Percentiles rank a stretch among this genome's conserved stretches.
These are phyloP conservation scores for Amazona finschi DNA, from an alignment of 2,797 vertebrate genomes.

Conservation along the genomic window DNA sequence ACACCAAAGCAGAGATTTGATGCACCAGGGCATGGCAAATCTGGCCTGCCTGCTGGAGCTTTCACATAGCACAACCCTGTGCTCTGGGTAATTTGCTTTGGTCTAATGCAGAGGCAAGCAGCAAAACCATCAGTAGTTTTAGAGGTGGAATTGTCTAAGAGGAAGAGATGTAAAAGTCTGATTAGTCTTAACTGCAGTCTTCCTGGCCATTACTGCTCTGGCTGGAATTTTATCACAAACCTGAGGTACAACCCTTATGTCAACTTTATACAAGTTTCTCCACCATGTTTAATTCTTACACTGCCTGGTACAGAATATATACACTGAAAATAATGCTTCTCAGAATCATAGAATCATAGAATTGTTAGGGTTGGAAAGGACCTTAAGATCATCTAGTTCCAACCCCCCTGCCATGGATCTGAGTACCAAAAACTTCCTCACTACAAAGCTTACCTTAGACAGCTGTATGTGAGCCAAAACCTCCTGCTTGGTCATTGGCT, in stretches of 20 bases:
- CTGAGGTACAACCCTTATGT: background rate
- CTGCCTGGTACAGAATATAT: background rate
- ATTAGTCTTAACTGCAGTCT: background rate
- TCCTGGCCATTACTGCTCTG: background rate
- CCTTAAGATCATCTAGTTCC: no score
- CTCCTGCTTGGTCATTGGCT: background rate
- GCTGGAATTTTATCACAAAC: background rate
- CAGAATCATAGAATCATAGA: background rate
- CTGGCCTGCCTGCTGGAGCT: background rate
- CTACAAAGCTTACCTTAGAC: background rate
- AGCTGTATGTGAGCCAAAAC: background rate
- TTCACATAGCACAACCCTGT: background rate
- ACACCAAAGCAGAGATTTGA: background rate
- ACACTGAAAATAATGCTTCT: background rate
- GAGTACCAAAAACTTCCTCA: background rate
- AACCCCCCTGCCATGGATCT: background rate
- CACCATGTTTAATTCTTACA: background rate
- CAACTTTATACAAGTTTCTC: background rate
- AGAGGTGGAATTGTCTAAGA: background rate
- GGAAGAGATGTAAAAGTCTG: background rate
- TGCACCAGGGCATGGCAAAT: background rate
- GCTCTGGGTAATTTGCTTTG: background rate
- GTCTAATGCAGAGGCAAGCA: background rate
- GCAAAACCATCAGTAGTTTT: background rate
- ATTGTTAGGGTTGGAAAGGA: no score